Evolutionary conservation across 2,888 invertebrate species (phyloP).

Genomic region (Platycnemis pennipes): DNA sequence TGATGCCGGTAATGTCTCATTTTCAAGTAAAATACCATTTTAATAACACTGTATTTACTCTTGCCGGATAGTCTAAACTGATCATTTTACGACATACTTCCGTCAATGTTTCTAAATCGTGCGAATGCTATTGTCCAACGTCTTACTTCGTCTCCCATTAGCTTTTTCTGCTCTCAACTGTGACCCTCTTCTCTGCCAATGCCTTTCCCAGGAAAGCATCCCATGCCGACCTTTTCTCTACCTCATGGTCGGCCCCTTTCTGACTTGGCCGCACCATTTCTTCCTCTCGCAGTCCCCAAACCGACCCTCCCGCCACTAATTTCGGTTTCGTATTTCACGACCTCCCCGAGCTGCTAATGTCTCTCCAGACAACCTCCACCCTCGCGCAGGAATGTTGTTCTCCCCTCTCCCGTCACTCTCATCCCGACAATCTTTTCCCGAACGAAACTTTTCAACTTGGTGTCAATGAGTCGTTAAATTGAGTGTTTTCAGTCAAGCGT

Average conservation of each 20-base stretch:
- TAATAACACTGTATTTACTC: too few relatives aligned
- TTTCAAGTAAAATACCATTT: too few relatives aligned
- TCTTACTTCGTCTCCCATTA: neutral
- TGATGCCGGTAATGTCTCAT: too few relatives aligned
- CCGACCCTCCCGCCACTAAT: neutral
- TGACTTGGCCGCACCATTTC: too few relatives aligned
- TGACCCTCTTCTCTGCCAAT: neutral
- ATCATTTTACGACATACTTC: neutral
- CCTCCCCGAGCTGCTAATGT: neutral
- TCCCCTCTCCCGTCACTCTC: neutral
- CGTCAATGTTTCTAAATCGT: neutral
- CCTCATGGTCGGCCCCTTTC: neutral
- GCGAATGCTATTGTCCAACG: neutral
- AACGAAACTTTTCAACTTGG: neutral
- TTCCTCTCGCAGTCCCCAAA: neutral
- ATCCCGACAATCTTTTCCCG: neutral
- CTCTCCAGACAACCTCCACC: neutral
- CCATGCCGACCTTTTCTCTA: too few relatives aligned
- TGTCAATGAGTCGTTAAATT: conserved; percentile 12
- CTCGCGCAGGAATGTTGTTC: neutral
- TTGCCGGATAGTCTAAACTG: neutral
- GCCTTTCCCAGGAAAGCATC: neutral
- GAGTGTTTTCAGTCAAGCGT: neutral
- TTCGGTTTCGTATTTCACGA: conserved; percentile 9
- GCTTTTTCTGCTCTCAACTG: neutral